Evolutionary conservation across 2,113 vertebrate genomes (phyloP).

Genomic region (Nyctereutes procyonoides): DNA sequence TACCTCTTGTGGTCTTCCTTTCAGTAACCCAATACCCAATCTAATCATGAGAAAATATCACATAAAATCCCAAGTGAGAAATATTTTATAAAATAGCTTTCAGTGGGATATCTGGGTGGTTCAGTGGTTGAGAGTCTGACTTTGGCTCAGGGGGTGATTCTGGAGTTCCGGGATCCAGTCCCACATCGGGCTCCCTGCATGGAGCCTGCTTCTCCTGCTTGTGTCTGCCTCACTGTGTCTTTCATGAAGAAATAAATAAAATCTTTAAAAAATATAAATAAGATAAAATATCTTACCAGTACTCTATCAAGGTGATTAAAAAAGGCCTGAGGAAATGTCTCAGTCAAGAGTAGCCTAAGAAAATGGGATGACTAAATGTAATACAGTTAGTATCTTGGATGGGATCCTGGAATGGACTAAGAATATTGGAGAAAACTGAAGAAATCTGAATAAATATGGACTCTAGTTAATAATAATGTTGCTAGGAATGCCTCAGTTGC

Average conservation of each 20-base stretch:
- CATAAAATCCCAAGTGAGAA: neutral
- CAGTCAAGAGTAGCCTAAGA: neutral
- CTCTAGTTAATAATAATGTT: no score
- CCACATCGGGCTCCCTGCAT: no score
- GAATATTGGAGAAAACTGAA: neutral
- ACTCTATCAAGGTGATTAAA: neutral
- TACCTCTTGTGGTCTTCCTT: neutral
- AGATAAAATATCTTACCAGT: neutral
- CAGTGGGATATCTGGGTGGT: no score
- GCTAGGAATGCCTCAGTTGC: no score
- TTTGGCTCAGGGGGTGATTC: no score
- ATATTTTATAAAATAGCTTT: neutral
- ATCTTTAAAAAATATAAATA: no score
- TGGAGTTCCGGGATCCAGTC: no score
- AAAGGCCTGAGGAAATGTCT: neutral
- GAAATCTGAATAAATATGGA: neutral
- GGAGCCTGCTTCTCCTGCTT: no score
- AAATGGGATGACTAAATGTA: neutral
- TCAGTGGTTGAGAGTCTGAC: no score
- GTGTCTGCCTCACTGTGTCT: no score
- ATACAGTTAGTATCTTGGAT: neutral
- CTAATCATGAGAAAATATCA: neutral
- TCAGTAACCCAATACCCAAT: neutral
- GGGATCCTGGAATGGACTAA: neutral
- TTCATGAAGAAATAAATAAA: no score